Evolutionary conservation across 2,888 invertebrate species (phyloP), one percentile per base, ranked within the genome.

Genomic region (Drosophila fulvimacula): DNA sequence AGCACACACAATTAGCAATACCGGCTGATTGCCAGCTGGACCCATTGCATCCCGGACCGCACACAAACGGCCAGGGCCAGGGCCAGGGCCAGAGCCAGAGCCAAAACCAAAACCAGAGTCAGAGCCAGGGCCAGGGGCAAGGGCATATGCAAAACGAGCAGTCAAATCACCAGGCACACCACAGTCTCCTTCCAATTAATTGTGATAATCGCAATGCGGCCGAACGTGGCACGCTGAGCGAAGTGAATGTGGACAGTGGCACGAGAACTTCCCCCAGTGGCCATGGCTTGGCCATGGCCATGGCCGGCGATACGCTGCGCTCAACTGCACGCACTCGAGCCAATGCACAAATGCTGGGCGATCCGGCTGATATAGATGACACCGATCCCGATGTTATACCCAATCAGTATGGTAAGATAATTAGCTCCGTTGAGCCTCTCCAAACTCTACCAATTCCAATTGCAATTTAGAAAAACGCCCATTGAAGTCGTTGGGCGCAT

Each of bases 371-470:
- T 76, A 90, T 90, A 63, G 93, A 93, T 83, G 96, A 96, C 89
- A 95, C 96, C 58, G 97, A 97, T 93, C 97, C 97, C 51, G 97
- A 97, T 93, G 96, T 97, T 88, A 97, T 97, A 93, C 96, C 97
- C 79, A 96, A 96, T 93, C 96, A 97, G 93, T 96, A 97, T 93
- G 97, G 97, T 97, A 90, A 94, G 95, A 92, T 5, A 19, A 21
- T 13, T 13, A 13, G n/a, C n/a, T n/a, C 11, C 24, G 15, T 9
- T 5, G 13, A 56, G 9, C 13, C 13, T 11, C 21, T 15, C 3
- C 36, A 0, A 15, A 24, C n/a, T 17, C 0, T 9, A 2, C 27
- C 10, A 34, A 34, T 34, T 13, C 48, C 11, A 11, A 15, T 10
- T 53, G 15, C n/a, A 0, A 36, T 38, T 21, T 73, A 93, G 93